phyloP scores from a whole-genome alignment of 2,113 vertebrate genomes.

The Austrofundulus limnaeus region DNA sequence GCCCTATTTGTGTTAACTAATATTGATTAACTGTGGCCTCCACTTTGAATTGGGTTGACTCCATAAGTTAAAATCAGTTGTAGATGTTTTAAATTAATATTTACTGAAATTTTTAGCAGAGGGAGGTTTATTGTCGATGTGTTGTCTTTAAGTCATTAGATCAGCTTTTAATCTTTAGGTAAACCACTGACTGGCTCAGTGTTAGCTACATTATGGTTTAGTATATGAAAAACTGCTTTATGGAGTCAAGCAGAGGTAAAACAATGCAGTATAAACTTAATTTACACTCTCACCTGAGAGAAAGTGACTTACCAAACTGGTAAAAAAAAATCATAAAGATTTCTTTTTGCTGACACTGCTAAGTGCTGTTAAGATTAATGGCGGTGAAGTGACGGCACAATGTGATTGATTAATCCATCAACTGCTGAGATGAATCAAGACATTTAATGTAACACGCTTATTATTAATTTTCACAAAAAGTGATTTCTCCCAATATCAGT shows the following conservation, averaged over 20 bases:
- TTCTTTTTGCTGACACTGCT: not conserved
- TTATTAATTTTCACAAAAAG: conserved; percentile 5
- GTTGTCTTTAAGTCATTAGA: not conserved
- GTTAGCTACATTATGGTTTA: not conserved
- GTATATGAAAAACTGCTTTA: not conserved
- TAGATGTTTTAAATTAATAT: no score
- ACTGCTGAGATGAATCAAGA: conserved; percentile 16
- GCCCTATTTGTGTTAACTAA: no score
- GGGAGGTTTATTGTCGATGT: no score
- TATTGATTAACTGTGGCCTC: no score
- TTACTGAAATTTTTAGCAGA: no score
- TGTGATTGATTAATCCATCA: conserved; percentile 15
- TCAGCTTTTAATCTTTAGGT: not conserved
- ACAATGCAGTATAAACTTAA: not conserved
- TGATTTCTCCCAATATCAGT: not conserved
- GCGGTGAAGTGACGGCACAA: not conserved
- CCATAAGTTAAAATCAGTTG: no score
- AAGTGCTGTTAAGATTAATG: conserved; percentile 9
- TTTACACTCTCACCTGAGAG: not conserved
- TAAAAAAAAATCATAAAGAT: not conserved
- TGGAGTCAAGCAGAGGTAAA: not conserved
- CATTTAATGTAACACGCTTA: not conserved
- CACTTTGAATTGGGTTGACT: no score
- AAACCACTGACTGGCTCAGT: not conserved
- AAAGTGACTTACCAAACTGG: not conserved